Evolutionary conservation across 2,797 vertebrate genomes (phyloP).

Genomic region (Helostoma temminkii): DNA sequence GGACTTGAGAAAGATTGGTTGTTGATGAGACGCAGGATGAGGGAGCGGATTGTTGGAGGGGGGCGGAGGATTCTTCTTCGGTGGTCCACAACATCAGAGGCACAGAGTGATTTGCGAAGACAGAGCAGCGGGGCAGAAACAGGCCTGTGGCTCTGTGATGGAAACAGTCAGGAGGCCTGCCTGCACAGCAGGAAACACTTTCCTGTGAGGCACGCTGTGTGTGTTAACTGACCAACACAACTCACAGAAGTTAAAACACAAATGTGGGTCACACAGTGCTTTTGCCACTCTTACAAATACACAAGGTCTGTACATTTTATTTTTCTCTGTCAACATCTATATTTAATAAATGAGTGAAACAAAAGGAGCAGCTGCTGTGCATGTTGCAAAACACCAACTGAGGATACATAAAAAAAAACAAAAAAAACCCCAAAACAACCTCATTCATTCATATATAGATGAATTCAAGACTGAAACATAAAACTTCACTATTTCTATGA

Average conservation of each 20-base stretch:
- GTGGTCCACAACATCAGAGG: slow-evolving; percentile 45
- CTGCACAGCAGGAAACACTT: slow-evolving; percentile 59
- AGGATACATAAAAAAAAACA: no score
- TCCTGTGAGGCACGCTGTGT: slow-evolving; percentile 50
- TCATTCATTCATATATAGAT: no score
- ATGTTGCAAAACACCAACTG: no score
- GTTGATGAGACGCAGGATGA: slow-evolving; percentile 23
- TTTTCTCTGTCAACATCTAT: slow-evolving; percentile 43
- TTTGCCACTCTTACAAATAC: background rate
- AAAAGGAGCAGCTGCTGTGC: slow-evolving; percentile 20
- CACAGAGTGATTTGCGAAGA: slow-evolving; percentile 58
- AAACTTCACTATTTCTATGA: background rate
- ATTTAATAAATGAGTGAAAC: slow-evolving; percentile 32
- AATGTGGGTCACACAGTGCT: slow-evolving; percentile 21
- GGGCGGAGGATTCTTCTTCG: slow-evolving; percentile 11
- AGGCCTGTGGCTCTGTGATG: slow-evolving; percentile 78
- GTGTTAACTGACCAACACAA: slow-evolving; percentile 13
- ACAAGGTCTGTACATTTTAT: slow-evolving; percentile 15
- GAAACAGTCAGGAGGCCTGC: slow-evolving; percentile 75
- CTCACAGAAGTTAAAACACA: slow-evolving; percentile 25
- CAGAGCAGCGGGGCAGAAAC: slow-evolving; percentile 69
- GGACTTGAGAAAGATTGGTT: slow-evolving; percentile 32
- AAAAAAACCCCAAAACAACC: no score
- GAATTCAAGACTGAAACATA: background rate
- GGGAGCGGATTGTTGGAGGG: background rate